Evolutionary conservation across 2,888 invertebrate genomes (phyloP).

Genomic region (Diaperis boleti): DNA sequence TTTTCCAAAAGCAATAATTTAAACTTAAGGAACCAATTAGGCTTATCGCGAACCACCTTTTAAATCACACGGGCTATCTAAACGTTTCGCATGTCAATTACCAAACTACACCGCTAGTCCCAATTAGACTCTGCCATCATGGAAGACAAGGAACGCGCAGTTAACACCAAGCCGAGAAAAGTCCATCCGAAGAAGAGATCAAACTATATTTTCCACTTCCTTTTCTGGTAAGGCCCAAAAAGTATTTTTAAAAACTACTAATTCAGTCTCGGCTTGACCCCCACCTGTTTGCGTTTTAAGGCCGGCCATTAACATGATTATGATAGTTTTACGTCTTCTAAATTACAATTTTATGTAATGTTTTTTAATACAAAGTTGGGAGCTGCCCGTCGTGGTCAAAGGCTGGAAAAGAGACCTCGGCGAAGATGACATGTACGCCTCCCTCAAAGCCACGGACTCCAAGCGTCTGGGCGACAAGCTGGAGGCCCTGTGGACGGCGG

Average conservation of each 20-base stretch:
- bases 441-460: slow-evolving; percentile 66
- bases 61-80: too few species aligned
- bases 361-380: too few species aligned
- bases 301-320: too few species aligned
- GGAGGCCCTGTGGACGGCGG: slow-evolving; percentile 59
- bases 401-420: slow-evolving; percentile 67
- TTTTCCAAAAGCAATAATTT: too few species aligned
- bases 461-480: slow-evolving; percentile 64
- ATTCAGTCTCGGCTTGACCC: too few species aligned
- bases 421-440: slow-evolving; percentile 67
- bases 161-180: slow-evolving; percentile 2
- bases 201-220: slow-evolving; percentile 51
- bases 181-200: slow-evolving; percentile 53
- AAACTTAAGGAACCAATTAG: too few species aligned
- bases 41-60: too few species aligned
- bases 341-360: not conserved
- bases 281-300: too few species aligned
- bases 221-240: slow-evolving; percentile 53
- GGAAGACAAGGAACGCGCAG: slow-evolving; percentile 22
- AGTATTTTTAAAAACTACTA: too few species aligned
- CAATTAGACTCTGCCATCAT: too few species aligned
- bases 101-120: too few species aligned
- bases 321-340: not conserved
- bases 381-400: slow-evolving; percentile 66
- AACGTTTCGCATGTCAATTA: too few species aligned